phyloP scores from a whole-genome alignment of 2,888 invertebrate genomes.

The Masnerella sp. region DNA sequence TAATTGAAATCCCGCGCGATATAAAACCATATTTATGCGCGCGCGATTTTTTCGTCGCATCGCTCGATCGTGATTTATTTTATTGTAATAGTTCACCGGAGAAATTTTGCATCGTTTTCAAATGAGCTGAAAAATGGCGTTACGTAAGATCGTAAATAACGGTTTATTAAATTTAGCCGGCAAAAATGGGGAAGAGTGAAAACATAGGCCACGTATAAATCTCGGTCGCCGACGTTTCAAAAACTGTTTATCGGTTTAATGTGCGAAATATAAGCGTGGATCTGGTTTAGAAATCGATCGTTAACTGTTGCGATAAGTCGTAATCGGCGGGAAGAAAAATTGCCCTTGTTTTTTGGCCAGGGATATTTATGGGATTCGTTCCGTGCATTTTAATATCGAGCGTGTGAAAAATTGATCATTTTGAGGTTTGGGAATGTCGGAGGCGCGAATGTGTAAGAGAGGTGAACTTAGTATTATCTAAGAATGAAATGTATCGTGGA shows the following conservation, averaged over 20 bases:
- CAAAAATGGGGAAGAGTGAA: conserved; percentile 20
- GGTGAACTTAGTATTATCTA: too few species aligned
- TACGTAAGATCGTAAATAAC: conserved; percentile 37
- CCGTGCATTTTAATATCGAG: background rate
- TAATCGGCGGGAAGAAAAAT: conserved; percentile 6
- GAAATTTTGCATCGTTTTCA: background rate
- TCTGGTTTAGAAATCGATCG: conserved; percentile 36
- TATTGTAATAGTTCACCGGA: background rate
- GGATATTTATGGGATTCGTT: conserved; percentile 6
- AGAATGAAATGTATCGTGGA: too few species aligned
- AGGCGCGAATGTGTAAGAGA: too few species aligned
- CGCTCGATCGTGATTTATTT: conserved; percentile 7
- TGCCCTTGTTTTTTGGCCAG: background rate
- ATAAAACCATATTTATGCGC: conserved; percentile 10
- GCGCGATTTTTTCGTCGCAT: background rate
- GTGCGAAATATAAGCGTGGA: conserved; percentile 11
- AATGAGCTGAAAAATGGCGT: too few species aligned
- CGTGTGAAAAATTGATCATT: too few species aligned
- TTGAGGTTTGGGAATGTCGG: too few species aligned
- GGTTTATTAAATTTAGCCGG: conserved; percentile 23
- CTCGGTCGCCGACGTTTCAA: conserved; percentile 2
- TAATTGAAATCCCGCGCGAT: conserved; percentile 29
- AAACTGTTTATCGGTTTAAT: conserved; percentile 24
- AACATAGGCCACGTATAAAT: conserved; percentile 18
- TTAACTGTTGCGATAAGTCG: conserved; percentile 26